A percentile compares a stretch with the other conserved stretches of the same genome.
Evolutionary conservation across 2,113 vertebrate species (phyloP).

Genomic region (Telmatochromis sp.): DNA sequence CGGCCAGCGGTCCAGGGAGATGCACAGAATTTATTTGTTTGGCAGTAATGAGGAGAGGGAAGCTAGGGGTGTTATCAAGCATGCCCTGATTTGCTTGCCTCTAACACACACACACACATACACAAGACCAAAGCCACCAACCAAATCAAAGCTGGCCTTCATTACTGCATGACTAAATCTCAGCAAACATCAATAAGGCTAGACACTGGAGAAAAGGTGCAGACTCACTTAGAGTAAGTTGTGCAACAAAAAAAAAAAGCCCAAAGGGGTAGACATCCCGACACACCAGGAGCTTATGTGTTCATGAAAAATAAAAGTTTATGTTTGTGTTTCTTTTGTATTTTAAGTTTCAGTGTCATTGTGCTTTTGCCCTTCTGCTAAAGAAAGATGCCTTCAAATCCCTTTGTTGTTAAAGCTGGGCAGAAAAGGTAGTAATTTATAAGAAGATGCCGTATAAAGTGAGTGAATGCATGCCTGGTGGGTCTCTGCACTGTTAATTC

Average conservation of each 20-base stretch:
- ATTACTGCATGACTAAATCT: conserved; percentile 14
- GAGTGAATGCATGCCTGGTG: conserved; percentile 26
- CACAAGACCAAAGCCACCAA: not conserved
- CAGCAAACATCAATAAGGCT: conserved; percentile 21
- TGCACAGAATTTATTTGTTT: conserved; percentile 14
- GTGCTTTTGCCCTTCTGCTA: not conserved
- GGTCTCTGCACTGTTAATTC: conserved; percentile 56
- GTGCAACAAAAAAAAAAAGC: not conserved
- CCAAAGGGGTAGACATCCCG: not conserved
- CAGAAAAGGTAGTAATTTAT: not conserved
- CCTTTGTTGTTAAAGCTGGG: conserved; percentile 18
- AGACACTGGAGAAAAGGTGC: not conserved
- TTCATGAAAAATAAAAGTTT: not conserved
- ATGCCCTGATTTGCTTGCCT: not conserved
- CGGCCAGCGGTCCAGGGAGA: not conserved
- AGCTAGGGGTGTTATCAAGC: not conserved
- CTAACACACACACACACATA: not conserved
- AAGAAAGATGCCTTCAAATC: not conserved
- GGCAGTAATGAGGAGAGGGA: conserved; percentile 35
- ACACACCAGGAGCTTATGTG: not conserved
- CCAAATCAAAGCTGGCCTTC: not conserved
- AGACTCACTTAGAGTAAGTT: not conserved
- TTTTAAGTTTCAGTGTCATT: conserved; percentile 9
- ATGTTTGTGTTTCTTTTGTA: not conserved
- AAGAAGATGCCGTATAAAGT: conserved; percentile 3